phyloP scores from a whole-genome alignment of 2,888 invertebrate genomes.

The Tinea semifulvella region DNA sequence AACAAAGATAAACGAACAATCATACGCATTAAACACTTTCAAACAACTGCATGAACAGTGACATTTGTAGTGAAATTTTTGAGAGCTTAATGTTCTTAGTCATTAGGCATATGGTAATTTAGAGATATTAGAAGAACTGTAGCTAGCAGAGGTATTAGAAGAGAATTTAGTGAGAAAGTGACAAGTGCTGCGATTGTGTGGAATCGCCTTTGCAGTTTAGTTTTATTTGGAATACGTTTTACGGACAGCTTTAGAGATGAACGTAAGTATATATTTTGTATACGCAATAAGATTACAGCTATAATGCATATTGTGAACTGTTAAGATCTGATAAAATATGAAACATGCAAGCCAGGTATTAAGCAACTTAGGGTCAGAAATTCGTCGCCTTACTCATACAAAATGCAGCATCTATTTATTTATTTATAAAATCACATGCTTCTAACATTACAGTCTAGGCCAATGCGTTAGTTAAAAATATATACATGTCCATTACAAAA shows the following conservation, averaged over 20 bases:
- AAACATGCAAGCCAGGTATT: too few relatives aligned
- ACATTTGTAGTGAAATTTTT: conserved; percentile 13
- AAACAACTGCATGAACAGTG: conserved; percentile 4
- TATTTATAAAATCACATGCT: too few relatives aligned
- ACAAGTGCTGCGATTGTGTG: conserved; percentile 6
- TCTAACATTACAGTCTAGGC: too few relatives aligned
- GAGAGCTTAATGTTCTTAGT: conserved; percentile 4
- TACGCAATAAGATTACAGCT: too few relatives aligned
- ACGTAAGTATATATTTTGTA: conserved; percentile 8
- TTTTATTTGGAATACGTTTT: background rate
- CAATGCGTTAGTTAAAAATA: too few relatives aligned
- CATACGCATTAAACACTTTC: conserved; percentile 12
- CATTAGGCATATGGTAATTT: conserved; percentile 11
- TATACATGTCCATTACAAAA: too few relatives aligned
- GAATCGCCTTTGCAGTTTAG: background rate
- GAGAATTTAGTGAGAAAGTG: background rate
- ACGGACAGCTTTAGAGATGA: conserved; percentile 9
- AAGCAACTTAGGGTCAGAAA: too few relatives aligned
- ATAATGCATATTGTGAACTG: too few relatives aligned
- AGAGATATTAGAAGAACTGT: background rate
- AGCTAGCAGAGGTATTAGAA: background rate
- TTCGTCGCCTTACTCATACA: too few relatives aligned
- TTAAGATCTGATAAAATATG: too few relatives aligned
- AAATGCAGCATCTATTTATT: too few relatives aligned
- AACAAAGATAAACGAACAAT: conserved; percentile 9